Evolutionary conservation across 2,113 vertebrate species (phyloP).

Genomic region (Rissa tridactyla): DNA sequence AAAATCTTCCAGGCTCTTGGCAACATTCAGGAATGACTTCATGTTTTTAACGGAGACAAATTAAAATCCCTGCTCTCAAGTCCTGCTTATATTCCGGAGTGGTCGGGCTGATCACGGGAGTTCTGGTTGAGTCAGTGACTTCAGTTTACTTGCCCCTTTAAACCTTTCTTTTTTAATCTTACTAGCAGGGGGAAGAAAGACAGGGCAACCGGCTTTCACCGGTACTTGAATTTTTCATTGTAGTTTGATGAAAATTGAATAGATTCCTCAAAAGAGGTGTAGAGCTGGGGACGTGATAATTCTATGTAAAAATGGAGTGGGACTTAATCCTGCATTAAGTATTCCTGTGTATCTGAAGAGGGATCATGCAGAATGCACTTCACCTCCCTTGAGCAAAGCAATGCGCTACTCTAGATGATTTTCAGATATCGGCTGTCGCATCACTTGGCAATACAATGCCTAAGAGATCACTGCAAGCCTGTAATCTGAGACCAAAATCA

Average conservation of each 20-base stretch:
- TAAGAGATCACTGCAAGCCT: neutral
- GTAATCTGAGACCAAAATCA: neutral
- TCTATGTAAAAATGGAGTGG: neutral
- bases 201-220: neutral
- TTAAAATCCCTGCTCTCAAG: slow-evolving; percentile 55
- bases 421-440: neutral
- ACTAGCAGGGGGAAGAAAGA: neutral
- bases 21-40: slow-evolving; percentile 66
- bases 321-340: neutral
- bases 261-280: neutral
- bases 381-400: neutral
- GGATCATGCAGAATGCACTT: neutral
- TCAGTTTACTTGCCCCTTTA: neutral
- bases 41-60: slow-evolving; percentile 66
- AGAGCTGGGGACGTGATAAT: neutral
- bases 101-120: neutral
- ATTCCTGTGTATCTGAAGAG: neutral
- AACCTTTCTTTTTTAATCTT: neutral
- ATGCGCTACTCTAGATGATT: neutral
- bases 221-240: neutral
- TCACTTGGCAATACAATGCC: neutral
- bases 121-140: neutral
- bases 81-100: neutral
- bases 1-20: slow-evolving; percentile 68
- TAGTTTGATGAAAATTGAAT: neutral